phyloP scores from a whole-genome alignment of 2,888 invertebrate species.

The Sinopyrophorus schimmeli region DNA sequence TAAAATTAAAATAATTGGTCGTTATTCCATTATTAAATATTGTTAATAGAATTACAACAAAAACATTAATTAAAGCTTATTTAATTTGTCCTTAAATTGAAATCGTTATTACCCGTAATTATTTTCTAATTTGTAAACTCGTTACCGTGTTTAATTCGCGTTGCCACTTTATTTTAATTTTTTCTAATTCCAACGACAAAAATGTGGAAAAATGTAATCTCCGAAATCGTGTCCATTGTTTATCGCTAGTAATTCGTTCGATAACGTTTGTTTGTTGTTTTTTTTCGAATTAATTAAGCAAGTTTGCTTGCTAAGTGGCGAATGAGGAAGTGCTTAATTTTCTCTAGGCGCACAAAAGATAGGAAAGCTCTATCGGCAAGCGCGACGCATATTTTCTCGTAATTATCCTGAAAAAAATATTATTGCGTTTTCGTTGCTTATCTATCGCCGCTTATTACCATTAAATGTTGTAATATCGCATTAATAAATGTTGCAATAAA shows the following conservation, averaged over 20 bases:
- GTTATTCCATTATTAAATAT: conserved; percentile 8
- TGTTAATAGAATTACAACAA: conserved; percentile 5
- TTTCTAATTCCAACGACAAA: no score
- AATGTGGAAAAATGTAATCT: no score
- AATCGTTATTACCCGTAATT: not conserved
- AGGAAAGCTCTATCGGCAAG: no score
- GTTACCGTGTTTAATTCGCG: not conserved
- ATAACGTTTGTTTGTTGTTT: not conserved
- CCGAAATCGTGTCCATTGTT: no score
- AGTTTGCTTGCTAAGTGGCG: not conserved
- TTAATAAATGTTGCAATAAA: conserved; percentile 15
- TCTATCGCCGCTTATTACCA: conserved; percentile 7
- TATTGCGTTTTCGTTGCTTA: conserved; percentile 13
- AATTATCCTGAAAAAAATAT: conserved; percentile 9
- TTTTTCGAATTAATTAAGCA: conserved; percentile 1
- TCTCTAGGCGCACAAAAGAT: conserved; percentile 3
- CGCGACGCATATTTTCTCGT: no score
- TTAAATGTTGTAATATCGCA: conserved; percentile 10
- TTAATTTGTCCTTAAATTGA: conserved; percentile 10
- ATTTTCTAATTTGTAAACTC: not conserved
- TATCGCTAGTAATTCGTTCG: no score
- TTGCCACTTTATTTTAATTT: conserved; percentile 1
- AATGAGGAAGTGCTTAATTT: conserved; percentile 3
- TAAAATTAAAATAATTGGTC: conserved; percentile 10
- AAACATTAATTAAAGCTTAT: conserved; percentile 9